phyloP scores from a whole-genome alignment of 2,888 invertebrate genomes.

The Macroteleia sp. region DNA sequence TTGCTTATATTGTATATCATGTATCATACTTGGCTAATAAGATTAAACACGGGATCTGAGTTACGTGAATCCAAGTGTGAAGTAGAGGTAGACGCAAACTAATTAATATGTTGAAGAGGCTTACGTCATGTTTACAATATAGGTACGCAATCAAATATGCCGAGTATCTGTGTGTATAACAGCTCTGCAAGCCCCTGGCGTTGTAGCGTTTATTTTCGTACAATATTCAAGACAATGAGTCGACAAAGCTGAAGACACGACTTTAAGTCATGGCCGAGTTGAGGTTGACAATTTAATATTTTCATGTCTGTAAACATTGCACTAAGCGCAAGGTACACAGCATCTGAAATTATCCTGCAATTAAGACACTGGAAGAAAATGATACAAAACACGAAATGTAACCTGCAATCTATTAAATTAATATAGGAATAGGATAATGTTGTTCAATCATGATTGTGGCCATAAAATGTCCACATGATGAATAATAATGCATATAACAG shows the following conservation, averaged over 20 bases:
- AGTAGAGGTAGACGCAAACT: conserved; percentile 47
- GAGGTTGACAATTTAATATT: conserved; percentile 38
- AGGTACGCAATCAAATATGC: conserved; percentile 58
- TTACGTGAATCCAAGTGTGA: conserved; percentile 57
- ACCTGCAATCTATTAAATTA: too few species aligned
- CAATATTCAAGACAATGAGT: conserved; percentile 43
- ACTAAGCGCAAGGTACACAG: not conserved
- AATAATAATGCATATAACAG: too few species aligned
- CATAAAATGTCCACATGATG: too few species aligned
- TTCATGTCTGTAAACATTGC: conserved; percentile 7
- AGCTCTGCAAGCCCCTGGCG: conserved; percentile 35
- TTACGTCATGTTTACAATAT: conserved; percentile 56
- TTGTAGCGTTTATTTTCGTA: conserved; percentile 44
- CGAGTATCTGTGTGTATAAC: conserved; percentile 37
- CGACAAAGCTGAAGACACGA: conserved; percentile 15
- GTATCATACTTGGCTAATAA: conserved; percentile 43
- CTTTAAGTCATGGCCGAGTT: conserved; percentile 32
- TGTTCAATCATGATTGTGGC: too few species aligned
- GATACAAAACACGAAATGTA: too few species aligned
- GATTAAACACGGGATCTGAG: conserved; percentile 47
- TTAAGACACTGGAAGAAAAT: conserved; percentile 1
- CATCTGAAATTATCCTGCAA: not conserved
- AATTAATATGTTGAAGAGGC: conserved; percentile 61
- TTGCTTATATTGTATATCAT: conserved; percentile 24
- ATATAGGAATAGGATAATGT: too few species aligned